A percentile compares a stretch with the other conserved stretches of the same genome.
phyloP scores from a whole-genome alignment of 2,888 invertebrate genomes.

The Idaea aversata region DNA sequence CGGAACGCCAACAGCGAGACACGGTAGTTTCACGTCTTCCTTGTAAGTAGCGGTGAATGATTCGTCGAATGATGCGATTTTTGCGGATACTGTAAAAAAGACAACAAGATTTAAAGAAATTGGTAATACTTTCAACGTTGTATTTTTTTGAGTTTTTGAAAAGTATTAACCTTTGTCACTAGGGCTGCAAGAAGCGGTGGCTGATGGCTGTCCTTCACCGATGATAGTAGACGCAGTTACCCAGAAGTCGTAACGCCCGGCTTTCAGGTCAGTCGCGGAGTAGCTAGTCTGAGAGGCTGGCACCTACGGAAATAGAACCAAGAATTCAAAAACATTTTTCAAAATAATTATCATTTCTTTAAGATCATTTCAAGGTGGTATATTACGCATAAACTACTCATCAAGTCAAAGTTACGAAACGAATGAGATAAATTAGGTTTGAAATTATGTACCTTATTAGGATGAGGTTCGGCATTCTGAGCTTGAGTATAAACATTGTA shows the following conservation, averaged over 20 bases:
- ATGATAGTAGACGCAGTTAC: conserved; percentile 96
- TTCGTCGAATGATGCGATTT: conserved; percentile 96
- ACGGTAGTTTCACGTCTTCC: conserved; percentile 94
- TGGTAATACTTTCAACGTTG: not conserved
- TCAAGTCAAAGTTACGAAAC: not conserved
- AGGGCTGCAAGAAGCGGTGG: conserved; percentile 91
- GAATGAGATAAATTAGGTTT: not conserved
- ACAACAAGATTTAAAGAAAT: not conserved
- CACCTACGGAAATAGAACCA: conserved; percentile 54
- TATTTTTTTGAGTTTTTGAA: not conserved
- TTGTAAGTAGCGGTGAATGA: conserved; percentile 95
- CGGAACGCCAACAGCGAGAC: conserved; percentile 95
- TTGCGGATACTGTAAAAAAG: conserved; percentile 87
- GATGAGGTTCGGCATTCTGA: conserved; percentile 85
- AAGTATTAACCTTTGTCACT: conserved; percentile 84
- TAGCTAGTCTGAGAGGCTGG: conserved; percentile 92
- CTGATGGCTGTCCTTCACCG: conserved; percentile 95
- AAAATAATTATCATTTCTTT: no score
- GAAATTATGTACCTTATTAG: conserved; percentile 81
- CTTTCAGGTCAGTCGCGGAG: conserved; percentile 91
- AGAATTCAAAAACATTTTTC: not conserved
- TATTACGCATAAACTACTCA: no score
- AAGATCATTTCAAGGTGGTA: no score
- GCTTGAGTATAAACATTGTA: conserved; percentile 94
- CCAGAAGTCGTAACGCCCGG: conserved; percentile 95